Evolutionary conservation across 2,888 invertebrate genomes (phyloP), one percentile per base, ranked within the genome.

Genomic region (Eudemis profundana): DNA sequence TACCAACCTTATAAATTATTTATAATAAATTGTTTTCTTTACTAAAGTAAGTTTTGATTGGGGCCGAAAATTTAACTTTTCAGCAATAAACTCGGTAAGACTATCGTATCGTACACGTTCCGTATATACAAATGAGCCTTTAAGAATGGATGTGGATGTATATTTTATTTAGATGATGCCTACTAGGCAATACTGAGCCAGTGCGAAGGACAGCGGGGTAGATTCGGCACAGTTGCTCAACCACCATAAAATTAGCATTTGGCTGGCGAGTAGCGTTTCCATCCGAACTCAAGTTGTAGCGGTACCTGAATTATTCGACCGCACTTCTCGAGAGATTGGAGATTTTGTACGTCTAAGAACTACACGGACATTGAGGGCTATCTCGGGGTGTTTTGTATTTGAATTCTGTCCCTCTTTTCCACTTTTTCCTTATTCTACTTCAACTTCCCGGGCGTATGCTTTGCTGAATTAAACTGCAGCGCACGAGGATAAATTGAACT

Each of bases 221-320:
- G 83, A 82, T 85, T 86, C 86, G 88, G 87, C 88, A 89, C 87
- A 90, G 85, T 92, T 91, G 90, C 86, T 89, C 91, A 90, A 87
- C 92, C 89, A 89, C 90, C 92, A 92, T 92, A 92, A 92, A 92
- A 93, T 93, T 92, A 91, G 91, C 92, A 92, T 92, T 92, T 86
- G 87, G 86, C 83, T 85, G 86, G 83, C 85, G 83, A 86, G 86
- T 90, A 87, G 85, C 85, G 81, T 89, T 90, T 88, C 87, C 87
- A 87, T 85, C 82, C 81, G 79, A 87, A 87, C 81, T 84, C 85
- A 83, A 85, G 77, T 83, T 81, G 79, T 77, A 75, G 75, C 78
- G 78, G 77, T 76, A 89, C 87, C 89, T 89, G 87, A 90, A 89
- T 89, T 88, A 89, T 90, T 89, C 84, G 85, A 79, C 84, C 87